Evolutionary conservation across 2,888 invertebrate species (phyloP), one percentile per base, ranked within the genome.

Genomic region (Anorthoa munda): DNA sequence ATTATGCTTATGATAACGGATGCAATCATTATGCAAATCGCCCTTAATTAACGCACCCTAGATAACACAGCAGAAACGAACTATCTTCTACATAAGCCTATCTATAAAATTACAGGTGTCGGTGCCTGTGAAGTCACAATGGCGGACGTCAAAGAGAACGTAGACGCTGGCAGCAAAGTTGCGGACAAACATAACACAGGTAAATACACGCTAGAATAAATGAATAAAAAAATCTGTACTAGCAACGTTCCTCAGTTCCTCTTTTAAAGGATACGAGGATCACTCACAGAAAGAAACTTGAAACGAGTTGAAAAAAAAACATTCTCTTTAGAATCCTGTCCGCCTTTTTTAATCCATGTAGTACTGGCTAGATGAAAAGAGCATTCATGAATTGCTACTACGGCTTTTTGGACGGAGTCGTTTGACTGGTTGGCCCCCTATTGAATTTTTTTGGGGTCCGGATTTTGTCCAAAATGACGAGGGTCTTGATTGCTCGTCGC

Each of bases 111-210:
- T 86, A n/a, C 88, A 86, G 86, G 85, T 82, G 75, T 79, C 45
- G 75, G 74, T 77, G 87, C 26, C 61, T 72, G 61, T 66, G 71
- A 53, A 66, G 72, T 73, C 45, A 77, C 50, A 71, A 96, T 96
- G 96, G 95, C 95, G 65, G 95, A 95, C 72, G 92, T 95, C 61
- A 93, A 94, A 69, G 93, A 92, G 56, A 87, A 86, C 61, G 63
- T 91, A 68, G 89, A 91, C 15, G 88, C 90, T 59, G 87, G 86
- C 53, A 89, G 85, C 71, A 94, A 94, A 82, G 90, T 86, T 53
- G 86, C 87, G 77, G 95, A 95, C 72, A 95, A 95, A 90, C 95
- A 95, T 76, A 95, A 94, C 73, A 93, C 95, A 95, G 96, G 96
- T 96, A 92, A 72, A 74, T 13, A 68, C 60, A 69, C 13, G 56